Conservation (phyloP, 2,113 vertebrate species). For the Mesembrinibis cayennensis region DNA sequence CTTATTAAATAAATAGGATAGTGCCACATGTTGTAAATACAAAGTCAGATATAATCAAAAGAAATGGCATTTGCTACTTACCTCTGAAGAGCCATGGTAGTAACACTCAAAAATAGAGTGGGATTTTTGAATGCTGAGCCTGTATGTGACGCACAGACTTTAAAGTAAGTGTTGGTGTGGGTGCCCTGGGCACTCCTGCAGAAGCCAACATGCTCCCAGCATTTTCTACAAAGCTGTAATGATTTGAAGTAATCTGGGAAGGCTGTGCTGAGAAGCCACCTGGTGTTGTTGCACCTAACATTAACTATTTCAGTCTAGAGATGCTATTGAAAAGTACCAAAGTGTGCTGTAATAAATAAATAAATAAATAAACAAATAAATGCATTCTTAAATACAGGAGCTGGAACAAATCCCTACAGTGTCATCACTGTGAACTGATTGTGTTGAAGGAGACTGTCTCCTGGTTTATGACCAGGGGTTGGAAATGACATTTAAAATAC, state of each 20-base stretch:
- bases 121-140: neutral
- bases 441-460: neutral
- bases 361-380: neutral
- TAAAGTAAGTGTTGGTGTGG: neutral
- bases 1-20: slow-evolving; percentile 2
- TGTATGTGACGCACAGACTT: fast-evolving
- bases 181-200: neutral
- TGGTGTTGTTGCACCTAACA: neutral
- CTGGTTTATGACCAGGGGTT: neutral
- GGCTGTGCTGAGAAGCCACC: neutral
- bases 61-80: neutral
- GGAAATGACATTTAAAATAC: neutral
- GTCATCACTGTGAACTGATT: neutral
- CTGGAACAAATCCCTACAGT: neutral
- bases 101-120: neutral
- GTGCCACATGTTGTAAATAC: neutral
- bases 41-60: neutral
- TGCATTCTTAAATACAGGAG: neutral
- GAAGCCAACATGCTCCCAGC: neutral
- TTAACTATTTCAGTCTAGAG: neutral
- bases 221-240: neutral
- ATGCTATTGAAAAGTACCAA: neutral
- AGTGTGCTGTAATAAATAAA: neutral
- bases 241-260: neutral
- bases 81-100: neutral